A percentile compares a stretch with the other conserved stretches of the same genome.
Conservation (phyloP, 2,888 invertebrate genomes). For the Drosophila glabriapex region DNA sequence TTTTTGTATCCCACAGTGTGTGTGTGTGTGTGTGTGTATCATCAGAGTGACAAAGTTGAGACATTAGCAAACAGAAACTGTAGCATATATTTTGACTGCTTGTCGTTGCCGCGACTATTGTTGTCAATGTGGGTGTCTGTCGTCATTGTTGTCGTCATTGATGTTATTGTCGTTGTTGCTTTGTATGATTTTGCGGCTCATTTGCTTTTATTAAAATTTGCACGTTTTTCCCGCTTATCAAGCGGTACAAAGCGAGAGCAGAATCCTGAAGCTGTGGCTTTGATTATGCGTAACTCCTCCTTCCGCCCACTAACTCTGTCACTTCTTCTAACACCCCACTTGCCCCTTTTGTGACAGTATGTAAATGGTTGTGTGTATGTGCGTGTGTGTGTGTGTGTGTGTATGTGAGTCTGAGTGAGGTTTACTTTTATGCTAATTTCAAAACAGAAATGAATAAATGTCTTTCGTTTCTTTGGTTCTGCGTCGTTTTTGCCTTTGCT, state of each 20-base stretch:
- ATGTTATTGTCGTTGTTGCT: constrained; percentile 27
- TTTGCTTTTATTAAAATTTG: constrained; percentile 78
- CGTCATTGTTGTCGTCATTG: constrained; percentile 9
- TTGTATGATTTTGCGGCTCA: constrained; percentile 79
- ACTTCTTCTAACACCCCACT: neutral
- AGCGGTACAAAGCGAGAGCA: constrained; percentile 38
- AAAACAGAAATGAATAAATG: constrained; percentile 76
- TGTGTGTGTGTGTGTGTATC: constrained; percentile 5
- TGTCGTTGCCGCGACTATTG: constrained; percentile 14
- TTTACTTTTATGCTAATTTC: constrained; percentile 79
- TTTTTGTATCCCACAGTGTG: constrained; percentile 18
- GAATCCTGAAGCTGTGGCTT: constrained; percentile 50
- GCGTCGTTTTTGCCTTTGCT: constrained; percentile 53
- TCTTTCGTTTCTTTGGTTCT: constrained; percentile 59
- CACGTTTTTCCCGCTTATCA: constrained; percentile 78
- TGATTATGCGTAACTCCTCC: constrained; percentile 64
- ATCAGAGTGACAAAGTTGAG: constrained; percentile 67
- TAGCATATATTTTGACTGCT: constrained; percentile 45
- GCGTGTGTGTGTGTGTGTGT: constrained; percentile 25
- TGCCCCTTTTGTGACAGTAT: constrained; percentile 32
- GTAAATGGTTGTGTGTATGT: constrained; percentile 19
- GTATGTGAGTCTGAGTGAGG: constrained; percentile 30
- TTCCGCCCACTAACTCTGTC: neutral
- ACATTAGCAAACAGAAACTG: constrained; percentile 67
- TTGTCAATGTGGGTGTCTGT: constrained; percentile 13